A percentile compares a stretch with the other conserved stretches of the same genome.
phyloP scores from a whole-genome alignment of 2,888 invertebrate genomes.

The Trichacis sp. region DNA sequence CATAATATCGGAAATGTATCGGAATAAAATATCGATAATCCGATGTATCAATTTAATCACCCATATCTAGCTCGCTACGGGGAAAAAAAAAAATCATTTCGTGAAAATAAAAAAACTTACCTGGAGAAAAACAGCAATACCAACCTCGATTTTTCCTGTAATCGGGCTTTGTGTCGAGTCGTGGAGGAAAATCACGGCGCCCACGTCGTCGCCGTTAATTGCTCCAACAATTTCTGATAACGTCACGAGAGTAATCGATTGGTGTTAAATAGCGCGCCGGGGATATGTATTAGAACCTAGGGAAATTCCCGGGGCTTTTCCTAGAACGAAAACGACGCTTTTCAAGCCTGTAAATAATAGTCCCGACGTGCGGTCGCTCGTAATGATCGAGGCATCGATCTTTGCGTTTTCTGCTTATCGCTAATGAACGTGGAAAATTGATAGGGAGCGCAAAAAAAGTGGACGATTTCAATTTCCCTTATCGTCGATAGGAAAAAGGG shows the following conservation, averaged over 20 bases:
- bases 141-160: slow-evolving; percentile 21
- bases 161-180: slow-evolving; percentile 22
- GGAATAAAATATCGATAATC: no score
- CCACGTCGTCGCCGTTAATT: slow-evolving; percentile 32
- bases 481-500: background rate
- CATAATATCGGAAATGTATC: no score
- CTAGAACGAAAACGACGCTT: slow-evolving; percentile 11
- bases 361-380: slow-evolving; percentile 9
- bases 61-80: no score
- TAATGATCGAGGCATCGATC: slow-evolving; percentile 14
- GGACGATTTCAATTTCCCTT: background rate
- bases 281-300: slow-evolving; percentile 29
- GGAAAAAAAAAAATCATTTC: no score
- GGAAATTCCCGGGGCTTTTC: slow-evolving; percentile 24
- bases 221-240: slow-evolving; percentile 42
- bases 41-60: no score
- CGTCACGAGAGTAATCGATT: slow-evolving; percentile 36
- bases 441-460: background rate
- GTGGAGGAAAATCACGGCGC: slow-evolving; percentile 16
- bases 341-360: slow-evolving; percentile 20
- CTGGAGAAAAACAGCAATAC: no score
- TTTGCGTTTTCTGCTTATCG: background rate
- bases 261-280: slow-evolving; percentile 33
- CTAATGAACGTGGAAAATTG: background rate
- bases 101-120: no score